phyloP scores from a whole-genome alignment of 2,113 vertebrate species.

The Bostrychus sinensis region DNA sequence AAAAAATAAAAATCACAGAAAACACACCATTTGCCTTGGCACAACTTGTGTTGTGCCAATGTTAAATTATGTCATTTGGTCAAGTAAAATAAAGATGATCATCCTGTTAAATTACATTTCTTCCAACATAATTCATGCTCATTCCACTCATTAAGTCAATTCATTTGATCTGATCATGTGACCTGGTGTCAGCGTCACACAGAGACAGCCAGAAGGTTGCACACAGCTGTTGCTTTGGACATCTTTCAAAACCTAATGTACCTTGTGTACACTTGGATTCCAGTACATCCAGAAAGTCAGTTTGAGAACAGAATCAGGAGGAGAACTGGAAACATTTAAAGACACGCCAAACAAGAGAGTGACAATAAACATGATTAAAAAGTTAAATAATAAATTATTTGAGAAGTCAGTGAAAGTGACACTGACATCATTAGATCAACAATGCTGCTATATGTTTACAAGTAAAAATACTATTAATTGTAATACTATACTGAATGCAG shows the following conservation, averaged over 20 bases:
- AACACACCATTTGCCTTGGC: no score
- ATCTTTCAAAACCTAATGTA: constrained; percentile 62
- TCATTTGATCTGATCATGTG: constrained; percentile 46
- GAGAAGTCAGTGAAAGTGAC: background rate
- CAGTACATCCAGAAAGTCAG: constrained; percentile 21
- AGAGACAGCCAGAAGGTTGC: constrained; percentile 47
- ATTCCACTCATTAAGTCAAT: constrained; percentile 11
- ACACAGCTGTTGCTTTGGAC: constrained; percentile 66
- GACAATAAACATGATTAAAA: no score
- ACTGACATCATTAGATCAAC: no score
- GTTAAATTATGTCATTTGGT: no score
- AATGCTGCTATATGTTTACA: no score
- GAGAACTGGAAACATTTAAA: background rate
- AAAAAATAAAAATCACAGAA: no score
- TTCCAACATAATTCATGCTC: background rate
- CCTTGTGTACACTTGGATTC: constrained; percentile 39
- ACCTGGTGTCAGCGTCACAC: constrained; percentile 41
- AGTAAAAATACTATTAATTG: no score
- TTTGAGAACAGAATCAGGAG: constrained; percentile 16
- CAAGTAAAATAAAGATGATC: background rate
- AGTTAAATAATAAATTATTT: background rate
- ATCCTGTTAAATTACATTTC: background rate
- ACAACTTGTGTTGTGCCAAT: no score
- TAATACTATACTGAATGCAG: no score
- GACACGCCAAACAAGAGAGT: background rate